phyloP scores from a whole-genome alignment of 2,113 vertebrate genomes.

The Muscicapa adusta region DNA sequence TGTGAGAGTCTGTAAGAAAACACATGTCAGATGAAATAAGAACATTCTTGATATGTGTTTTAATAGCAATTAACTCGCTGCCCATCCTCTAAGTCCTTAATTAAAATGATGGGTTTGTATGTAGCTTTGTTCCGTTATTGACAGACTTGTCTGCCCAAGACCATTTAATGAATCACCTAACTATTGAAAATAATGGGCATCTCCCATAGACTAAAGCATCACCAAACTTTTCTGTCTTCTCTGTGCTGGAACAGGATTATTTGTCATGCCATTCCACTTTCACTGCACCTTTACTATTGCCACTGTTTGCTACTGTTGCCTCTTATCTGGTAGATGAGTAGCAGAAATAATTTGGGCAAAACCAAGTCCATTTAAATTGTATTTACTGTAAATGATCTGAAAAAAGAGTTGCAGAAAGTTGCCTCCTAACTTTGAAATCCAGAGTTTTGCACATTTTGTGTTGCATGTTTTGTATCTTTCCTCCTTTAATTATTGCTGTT shows the following conservation, averaged over 20 bases:
- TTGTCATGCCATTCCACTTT: neutral
- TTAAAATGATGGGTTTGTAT: neutral
- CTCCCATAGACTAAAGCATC: neutral
- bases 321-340: neutral
- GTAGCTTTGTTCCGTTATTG: constrained; percentile 1
- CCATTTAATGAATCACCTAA: neutral
- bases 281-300: neutral
- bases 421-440: neutral
- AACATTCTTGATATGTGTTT: neutral
- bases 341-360: neutral
- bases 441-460: neutral
- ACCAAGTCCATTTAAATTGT: neutral
- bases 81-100: neutral
- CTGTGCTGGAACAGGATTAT: neutral
- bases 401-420: neutral
- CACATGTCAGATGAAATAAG: neutral
- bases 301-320: neutral
- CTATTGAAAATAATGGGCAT: neutral
- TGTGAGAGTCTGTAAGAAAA: neutral
- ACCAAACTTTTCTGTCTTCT: neutral
- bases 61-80: constrained; percentile 12
- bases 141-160: neutral
- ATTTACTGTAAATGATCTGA: neutral
- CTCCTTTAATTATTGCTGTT: neutral
- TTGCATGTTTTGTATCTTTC: neutral